Percentiles rank a stretch among this genome's conserved stretches.
phyloP scores from a whole-genome alignment of 1,140 invertebrate species.

The Pogonomyrmex barbatus region DNA sequence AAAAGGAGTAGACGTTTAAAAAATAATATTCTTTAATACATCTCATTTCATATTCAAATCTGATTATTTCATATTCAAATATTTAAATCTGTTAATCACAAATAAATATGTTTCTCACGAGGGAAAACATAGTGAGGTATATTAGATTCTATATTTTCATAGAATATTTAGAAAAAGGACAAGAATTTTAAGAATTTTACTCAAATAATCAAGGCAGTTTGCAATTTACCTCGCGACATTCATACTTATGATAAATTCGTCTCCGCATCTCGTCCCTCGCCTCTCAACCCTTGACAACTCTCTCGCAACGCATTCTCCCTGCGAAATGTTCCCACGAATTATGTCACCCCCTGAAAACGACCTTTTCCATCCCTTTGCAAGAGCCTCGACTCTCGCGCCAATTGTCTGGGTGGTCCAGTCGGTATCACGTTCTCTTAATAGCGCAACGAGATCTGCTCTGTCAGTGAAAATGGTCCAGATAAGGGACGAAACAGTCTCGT shows the following conservation, averaged over 20 bases:
- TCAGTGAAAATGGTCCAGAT: slow-evolving; percentile 27
- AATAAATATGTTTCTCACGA: not conserved
- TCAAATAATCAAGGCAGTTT: not conserved
- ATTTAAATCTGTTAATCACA: not conserved
- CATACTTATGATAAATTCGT: slow-evolving; percentile 17
- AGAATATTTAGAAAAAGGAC: not conserved
- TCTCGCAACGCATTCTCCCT: not conserved
- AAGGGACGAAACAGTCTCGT: not conserved
- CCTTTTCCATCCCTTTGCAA: slow-evolving; percentile 18
- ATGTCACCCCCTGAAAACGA: slow-evolving; percentile 7
- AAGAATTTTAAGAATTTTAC: not conserved
- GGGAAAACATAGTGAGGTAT: not conserved
- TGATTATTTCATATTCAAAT: not conserved
- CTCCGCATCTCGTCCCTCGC: not conserved
- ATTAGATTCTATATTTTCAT: not conserved
- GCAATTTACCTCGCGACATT: not conserved
- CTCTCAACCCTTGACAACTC: slow-evolving; percentile 16
- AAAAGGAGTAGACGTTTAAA: not conserved
- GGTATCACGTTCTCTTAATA: slow-evolving; percentile 6
- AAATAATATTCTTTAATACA: not conserved
- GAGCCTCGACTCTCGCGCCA: slow-evolving; percentile 2
- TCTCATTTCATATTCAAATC: not conserved
- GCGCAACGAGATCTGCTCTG: not conserved
- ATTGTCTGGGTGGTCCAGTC: slow-evolving; percentile 28
- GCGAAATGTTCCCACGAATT: slow-evolving; percentile 37